Conservation (phyloP, 2,797 vertebrate genomes). For the Acanthurus lineatus region DNA sequence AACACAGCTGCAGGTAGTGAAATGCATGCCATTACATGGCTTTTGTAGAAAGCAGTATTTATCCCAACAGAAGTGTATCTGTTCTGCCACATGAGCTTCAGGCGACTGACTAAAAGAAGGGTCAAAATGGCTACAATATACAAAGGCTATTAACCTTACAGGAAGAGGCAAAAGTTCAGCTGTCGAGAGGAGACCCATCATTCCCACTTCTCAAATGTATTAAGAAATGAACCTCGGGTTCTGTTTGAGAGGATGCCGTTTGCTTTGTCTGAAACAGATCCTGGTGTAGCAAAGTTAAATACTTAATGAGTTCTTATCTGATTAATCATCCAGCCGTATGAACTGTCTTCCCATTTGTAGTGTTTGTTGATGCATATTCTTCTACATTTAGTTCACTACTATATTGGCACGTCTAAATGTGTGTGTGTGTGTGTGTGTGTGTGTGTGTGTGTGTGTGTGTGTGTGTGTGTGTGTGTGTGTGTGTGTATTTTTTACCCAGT, state of each 20-base stretch:
- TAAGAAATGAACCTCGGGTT: background rate
- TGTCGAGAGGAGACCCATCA: background rate
- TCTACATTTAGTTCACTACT: background rate
- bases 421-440: too few species aligned
- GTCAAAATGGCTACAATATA: too few species aligned
- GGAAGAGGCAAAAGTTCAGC: too few species aligned
- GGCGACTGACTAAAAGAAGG: too few species aligned
- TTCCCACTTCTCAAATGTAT: background rate
- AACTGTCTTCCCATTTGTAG: background rate
- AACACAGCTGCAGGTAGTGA: too few species aligned
- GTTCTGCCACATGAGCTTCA: too few species aligned
- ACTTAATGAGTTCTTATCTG: background rate
- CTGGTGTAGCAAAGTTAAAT: background rate
- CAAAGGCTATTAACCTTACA: too few species aligned
- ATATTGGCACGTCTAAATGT: too few species aligned
- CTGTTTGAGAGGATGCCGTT: background rate
- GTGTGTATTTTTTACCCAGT: constrained; percentile 70
- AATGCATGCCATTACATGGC: too few species aligned
- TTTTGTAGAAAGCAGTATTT: too few species aligned
- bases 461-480: background rate
- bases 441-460: constrained; percentile 10
- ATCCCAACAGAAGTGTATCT: too few species aligned
- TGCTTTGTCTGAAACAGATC: background rate
- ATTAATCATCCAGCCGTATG: background rate
- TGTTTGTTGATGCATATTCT: too few species aligned